A percentile compares a stretch with the other conserved stretches of the same genome.
These are phyloP conservation scores for Coreius guichenoti DNA, from an alignment of 2,797 vertebrate species.

Conservation along the genomic window DNA sequence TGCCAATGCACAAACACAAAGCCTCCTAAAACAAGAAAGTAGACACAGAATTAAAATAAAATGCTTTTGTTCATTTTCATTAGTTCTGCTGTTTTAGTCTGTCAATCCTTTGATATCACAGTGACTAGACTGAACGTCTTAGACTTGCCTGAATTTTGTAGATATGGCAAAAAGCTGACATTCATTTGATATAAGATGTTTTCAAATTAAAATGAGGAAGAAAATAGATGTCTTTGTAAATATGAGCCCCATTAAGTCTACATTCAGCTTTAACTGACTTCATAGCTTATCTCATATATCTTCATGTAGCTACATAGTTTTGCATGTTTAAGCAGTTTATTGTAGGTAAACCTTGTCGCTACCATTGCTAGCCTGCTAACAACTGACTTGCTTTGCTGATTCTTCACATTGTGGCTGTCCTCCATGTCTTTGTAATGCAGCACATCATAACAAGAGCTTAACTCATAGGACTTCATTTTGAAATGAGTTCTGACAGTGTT, in stretches of 20 bases:
- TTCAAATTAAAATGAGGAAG: slow-evolving; percentile 21
- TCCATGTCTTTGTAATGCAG: slow-evolving; percentile 8
- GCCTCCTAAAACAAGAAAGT: background rate
- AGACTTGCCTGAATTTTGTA: slow-evolving; percentile 29
- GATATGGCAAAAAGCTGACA: slow-evolving; percentile 39
- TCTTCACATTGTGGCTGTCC: slow-evolving; percentile 15
- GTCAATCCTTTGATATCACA: slow-evolving; percentile 29
- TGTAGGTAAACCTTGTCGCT: slow-evolving; percentile 31
- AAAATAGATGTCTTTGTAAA: slow-evolving; percentile 18
- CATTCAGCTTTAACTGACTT: slow-evolving; percentile 46
- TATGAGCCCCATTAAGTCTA: slow-evolving; percentile 36
- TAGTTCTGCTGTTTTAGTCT: slow-evolving; percentile 12
- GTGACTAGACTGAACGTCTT: slow-evolving; percentile 10
- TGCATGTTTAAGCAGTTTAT: slow-evolving; percentile 48
- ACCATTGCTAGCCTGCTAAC: slow-evolving; percentile 52
- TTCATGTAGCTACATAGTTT: slow-evolving; percentile 56
- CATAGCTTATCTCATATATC: slow-evolving; percentile 41
- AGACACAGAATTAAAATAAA: slow-evolving; percentile 22
- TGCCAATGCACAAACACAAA: slow-evolving; percentile 14
- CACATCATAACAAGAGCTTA: slow-evolving; percentile 15
- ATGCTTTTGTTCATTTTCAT: slow-evolving; percentile 17
- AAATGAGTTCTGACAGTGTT: slow-evolving; percentile 74
- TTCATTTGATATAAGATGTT: slow-evolving; percentile 39
- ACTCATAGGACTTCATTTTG: slow-evolving; percentile 62
- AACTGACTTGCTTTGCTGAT: slow-evolving; percentile 13